Evolutionary conservation across 2,888 invertebrate species (phyloP).

Genomic region (Blastobasis lacticolella): DNA sequence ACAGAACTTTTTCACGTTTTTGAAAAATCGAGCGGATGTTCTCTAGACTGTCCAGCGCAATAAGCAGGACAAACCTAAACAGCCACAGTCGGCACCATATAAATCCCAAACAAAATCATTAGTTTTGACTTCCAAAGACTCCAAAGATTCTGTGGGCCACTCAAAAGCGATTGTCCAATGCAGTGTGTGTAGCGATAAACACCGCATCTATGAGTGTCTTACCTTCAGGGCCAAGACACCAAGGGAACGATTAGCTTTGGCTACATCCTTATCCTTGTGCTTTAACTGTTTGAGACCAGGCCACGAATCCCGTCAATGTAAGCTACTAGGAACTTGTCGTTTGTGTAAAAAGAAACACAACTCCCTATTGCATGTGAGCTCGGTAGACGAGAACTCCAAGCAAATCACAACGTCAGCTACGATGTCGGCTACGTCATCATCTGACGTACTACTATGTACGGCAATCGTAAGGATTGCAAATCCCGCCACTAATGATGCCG

Average conservation of each 20-base stretch:
- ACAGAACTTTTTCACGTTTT: too few relatives aligned
- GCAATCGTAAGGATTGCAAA: background rate
- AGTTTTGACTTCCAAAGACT: too few relatives aligned
- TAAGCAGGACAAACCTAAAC: too few relatives aligned
- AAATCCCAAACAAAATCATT: too few relatives aligned
- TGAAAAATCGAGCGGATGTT: too few relatives aligned
- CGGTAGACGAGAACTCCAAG: background rate
- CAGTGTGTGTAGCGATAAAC: too few relatives aligned
- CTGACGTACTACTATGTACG: background rate
- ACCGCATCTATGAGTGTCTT: too few relatives aligned
- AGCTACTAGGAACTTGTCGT: background rate
- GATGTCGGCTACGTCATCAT: background rate
- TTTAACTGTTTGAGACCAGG: background rate
- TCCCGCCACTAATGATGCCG: background rate
- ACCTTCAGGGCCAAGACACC: too few relatives aligned
- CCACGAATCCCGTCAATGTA: background rate
- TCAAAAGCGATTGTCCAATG: too few relatives aligned
- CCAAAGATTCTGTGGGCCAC: too few relatives aligned
- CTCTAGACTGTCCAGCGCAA: too few relatives aligned
- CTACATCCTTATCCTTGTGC: background rate
- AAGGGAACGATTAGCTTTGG: background rate
- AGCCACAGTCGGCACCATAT: too few relatives aligned
- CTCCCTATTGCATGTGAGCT: background rate
- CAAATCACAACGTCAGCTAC: background rate
- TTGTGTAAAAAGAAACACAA: background rate